phyloP scores from a whole-genome alignment of 2,113 vertebrate species.

The Procavia capensis region DNA sequence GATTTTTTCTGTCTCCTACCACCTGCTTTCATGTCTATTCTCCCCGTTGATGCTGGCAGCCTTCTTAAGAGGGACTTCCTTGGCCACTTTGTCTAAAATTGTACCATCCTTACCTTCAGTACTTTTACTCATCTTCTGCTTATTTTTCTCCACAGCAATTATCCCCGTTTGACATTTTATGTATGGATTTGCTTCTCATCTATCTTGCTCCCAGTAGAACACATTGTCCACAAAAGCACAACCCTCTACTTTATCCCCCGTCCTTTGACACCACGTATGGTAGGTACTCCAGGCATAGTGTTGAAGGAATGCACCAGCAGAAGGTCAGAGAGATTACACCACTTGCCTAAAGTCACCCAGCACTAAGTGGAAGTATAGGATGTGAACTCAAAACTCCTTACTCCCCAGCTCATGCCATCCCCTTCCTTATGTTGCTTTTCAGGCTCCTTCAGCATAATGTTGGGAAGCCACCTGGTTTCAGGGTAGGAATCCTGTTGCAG shows the following conservation, averaged over 20 bases:
- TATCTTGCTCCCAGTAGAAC: neutral
- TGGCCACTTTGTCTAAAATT: neutral
- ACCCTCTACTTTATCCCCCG: neutral
- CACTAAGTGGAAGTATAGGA: neutral
- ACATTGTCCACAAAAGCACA: neutral
- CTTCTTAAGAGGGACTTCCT: neutral
- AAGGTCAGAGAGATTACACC: neutral
- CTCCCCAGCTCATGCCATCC: neutral
- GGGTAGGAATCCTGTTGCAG: neutral
- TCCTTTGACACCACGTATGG: neutral
- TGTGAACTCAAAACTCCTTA: neutral
- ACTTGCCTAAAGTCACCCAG: neutral
- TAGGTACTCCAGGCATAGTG: neutral
- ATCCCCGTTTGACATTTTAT: neutral
- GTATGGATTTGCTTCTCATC: neutral
- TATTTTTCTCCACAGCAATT: neutral
- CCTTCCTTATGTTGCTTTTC: neutral
- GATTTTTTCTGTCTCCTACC: neutral
- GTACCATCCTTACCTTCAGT: neutral
- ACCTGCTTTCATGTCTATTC: rapidly evolving
- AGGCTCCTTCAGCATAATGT: neutral
- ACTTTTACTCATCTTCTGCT: neutral
- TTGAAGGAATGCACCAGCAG: neutral
- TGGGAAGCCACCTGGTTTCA: neutral
- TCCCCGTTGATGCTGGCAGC: neutral